Conservation (phyloP, 2,888 invertebrate species). For the Heliconius aoede region DNA sequence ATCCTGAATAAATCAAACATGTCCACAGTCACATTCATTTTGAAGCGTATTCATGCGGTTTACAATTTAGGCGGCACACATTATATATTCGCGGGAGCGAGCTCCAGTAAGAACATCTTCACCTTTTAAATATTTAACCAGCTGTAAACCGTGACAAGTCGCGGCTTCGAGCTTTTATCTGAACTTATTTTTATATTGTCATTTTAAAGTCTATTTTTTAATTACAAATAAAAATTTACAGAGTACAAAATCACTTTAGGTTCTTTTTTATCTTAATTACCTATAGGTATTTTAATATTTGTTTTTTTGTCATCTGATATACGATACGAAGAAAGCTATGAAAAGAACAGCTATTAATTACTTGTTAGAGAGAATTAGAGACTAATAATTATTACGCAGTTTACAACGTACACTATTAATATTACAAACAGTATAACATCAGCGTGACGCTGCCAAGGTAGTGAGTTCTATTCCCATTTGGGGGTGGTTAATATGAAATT, state of each 20-base stretch:
- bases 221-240: background rate
- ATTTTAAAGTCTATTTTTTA: background rate
- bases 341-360: background rate
- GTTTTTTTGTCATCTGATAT: too few species aligned
- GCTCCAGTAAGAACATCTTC: conserved; percentile 18
- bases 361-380: too few species aligned
- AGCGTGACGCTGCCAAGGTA: background rate
- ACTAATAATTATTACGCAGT: too few species aligned
- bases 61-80: conserved; percentile 4
- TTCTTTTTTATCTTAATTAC: too few species aligned
- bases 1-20: background rate
- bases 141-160: conserved; percentile 2
- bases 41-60: background rate
- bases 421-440: too few species aligned
- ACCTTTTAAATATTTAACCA: conserved; percentile 27
- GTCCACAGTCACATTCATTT: conserved; percentile 20
- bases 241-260: background rate
- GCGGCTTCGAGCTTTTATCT: background rate
- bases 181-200: conserved; percentile 6
- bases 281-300: too few species aligned
- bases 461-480: background rate
- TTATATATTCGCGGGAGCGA: conserved; percentile 15
- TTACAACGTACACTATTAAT: too few species aligned
- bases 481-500: background rate
- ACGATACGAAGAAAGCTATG: too few species aligned